Evolutionary conservation across 1,140 invertebrate species (phyloP).

Genomic region (Agrypnia vestita): DNA sequence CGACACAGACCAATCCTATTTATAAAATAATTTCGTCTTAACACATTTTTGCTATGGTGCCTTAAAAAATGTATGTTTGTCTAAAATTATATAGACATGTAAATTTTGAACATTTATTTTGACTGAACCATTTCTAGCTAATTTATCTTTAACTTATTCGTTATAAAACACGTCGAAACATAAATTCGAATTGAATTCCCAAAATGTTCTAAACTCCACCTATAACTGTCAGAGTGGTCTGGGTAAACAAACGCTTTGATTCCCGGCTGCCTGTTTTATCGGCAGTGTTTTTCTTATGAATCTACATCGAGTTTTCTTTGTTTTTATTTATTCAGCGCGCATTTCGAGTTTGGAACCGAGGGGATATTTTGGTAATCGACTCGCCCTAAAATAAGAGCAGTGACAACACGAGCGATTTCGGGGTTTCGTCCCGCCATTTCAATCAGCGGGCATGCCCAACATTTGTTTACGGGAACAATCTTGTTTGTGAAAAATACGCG

Average conservation of each 20-base stretch:
- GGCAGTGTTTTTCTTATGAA: slow-evolving; percentile 14
- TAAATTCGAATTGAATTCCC: background rate
- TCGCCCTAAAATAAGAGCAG: background rate
- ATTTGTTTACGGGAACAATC: background rate
- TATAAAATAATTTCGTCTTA: too few species aligned
- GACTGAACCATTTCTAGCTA: background rate
- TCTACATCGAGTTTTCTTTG: slow-evolving; percentile 1
- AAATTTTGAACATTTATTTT: background rate
- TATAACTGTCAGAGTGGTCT: background rate
- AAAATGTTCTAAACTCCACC: background rate
- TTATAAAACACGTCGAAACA: background rate
- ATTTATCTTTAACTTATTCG: background rate
- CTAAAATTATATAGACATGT: too few species aligned
- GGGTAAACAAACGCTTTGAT: slow-evolving; percentile 20
- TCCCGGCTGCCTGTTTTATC: background rate
- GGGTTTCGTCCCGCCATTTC: slow-evolving; percentile 14
- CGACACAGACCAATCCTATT: too few species aligned
- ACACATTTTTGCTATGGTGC: too few species aligned
- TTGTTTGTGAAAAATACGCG: too few species aligned
- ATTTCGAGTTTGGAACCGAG: background rate
- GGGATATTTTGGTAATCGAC: slow-evolving; percentile 31
- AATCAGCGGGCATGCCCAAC: slow-evolving; percentile 2
- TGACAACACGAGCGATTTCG: too few species aligned
- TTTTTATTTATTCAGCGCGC: slow-evolving; percentile 12
- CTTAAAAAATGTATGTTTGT: too few species aligned